These are phyloP conservation scores for Teleopsis dalmanni DNA, from an alignment of 1,140 invertebrate genomes.

Conservation along the genomic window DNA sequence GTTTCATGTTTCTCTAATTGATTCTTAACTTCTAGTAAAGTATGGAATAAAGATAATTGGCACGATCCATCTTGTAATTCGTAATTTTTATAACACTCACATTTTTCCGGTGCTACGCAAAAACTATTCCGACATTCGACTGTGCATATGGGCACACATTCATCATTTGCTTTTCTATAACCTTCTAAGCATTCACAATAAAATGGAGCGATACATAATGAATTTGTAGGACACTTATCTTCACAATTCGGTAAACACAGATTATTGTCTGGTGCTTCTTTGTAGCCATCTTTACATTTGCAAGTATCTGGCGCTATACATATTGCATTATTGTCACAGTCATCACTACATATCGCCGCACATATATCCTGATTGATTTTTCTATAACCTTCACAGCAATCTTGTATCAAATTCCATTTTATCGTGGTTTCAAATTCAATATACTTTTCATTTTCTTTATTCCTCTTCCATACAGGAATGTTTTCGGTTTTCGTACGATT, in stretches of 20 bases:
- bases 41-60: too few species aligned
- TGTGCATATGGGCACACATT: conserved; percentile 28
- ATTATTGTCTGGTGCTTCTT: background rate
- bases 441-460: too few species aligned
- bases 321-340: background rate
- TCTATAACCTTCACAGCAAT: too few species aligned
- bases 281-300: background rate
- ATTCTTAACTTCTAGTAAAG: too few species aligned
- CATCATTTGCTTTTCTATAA: background rate
- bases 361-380: too few species aligned
- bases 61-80: too few species aligned
- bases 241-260: conserved; percentile 2
- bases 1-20: too few species aligned
- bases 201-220: background rate
- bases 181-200: background rate
- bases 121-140: conserved; percentile 46
- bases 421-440: too few species aligned
- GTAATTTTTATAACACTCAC: conserved; percentile 55
- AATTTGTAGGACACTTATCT: background rate
- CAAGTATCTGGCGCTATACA: background rate
- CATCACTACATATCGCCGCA: too few species aligned
- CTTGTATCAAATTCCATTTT: too few species aligned
- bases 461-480: too few species aligned
- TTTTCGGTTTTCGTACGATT: too few species aligned
- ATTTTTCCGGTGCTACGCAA: conserved; percentile 54